Conservation (phyloP, 1,140 invertebrate genomes). For the Oedothorax gibbosus region DNA sequence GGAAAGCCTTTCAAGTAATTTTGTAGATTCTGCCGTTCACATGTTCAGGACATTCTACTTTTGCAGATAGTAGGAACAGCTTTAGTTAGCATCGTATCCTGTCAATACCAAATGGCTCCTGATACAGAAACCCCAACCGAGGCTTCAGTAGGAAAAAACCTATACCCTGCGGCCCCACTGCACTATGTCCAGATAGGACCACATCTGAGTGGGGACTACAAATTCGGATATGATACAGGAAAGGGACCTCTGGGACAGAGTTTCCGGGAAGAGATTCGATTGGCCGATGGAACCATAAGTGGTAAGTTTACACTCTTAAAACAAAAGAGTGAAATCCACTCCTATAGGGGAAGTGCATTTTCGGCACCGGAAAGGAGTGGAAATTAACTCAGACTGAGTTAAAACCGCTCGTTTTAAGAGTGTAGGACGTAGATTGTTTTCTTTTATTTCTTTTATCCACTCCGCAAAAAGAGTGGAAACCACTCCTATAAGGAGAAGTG, state of each 20-base stretch:
- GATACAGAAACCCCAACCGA: not conserved
- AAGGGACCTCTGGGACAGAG: constrained; percentile 63
- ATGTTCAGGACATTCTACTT: not conserved
- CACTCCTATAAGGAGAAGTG: no score
- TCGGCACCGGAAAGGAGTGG: no score
- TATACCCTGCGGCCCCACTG: constrained; percentile 55
- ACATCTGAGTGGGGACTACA: constrained; percentile 59
- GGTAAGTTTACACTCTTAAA: not conserved
- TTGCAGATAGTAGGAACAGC: not conserved
- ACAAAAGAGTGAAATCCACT: no score
- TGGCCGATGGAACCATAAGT: constrained; percentile 65
- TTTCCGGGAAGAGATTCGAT: constrained; percentile 64
- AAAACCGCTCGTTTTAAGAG: no score
- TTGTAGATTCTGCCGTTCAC: no score
- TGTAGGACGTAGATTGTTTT: no score
- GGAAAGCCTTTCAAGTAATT: no score
- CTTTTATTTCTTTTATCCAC: no score
- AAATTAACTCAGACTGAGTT: no score
- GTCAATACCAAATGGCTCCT: constrained; percentile 9
- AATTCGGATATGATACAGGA: constrained; percentile 65
- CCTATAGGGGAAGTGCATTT: no score
- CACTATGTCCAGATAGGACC: constrained; percentile 62
- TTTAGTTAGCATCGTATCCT: not conserved
- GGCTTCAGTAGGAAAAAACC: not conserved
- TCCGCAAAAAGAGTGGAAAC: no score